Percentiles rank a stretch among this genome's conserved stretches.
These are phyloP conservation scores for Microchirus variegatus DNA, from an alignment of 2,797 vertebrate genomes.

Conservation along the genomic window DNA sequence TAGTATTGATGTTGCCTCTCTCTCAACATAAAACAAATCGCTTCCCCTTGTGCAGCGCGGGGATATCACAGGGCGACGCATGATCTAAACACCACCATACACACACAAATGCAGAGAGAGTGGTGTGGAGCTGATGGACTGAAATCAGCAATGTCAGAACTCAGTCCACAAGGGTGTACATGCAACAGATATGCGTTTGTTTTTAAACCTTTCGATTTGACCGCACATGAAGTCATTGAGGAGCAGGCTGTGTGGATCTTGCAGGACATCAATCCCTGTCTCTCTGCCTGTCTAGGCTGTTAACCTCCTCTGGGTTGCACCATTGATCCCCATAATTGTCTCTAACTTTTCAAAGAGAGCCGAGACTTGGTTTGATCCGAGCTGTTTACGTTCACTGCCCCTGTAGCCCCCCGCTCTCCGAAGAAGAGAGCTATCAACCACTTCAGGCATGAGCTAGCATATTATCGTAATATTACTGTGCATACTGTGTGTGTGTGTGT, in stretches of 20 bases:
- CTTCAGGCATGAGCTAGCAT: constrained; percentile 77
- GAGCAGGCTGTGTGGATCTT: constrained; percentile 55
- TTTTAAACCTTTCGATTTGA: constrained; percentile 8
- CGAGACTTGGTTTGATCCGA: constrained; percentile 77
- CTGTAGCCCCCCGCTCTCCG: constrained; percentile 67
- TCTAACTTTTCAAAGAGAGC: constrained; percentile 76
- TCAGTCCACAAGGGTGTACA: constrained; percentile 2
- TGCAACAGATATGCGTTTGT: constrained; percentile 16
- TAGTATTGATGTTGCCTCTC: too few species aligned
- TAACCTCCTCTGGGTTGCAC: constrained; percentile 78
- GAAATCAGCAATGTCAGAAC: too few species aligned
- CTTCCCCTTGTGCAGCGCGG: neutral
- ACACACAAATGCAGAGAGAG: neutral
- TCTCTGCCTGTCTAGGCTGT: constrained; percentile 74
- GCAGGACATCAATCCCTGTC: constrained; percentile 70
- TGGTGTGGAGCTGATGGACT: too few species aligned
- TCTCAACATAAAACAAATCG: too few species aligned
- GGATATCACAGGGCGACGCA: too few species aligned
- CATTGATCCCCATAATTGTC: constrained; percentile 79
- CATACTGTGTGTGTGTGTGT: constrained; percentile 9
- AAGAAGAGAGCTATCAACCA: constrained; percentile 74
- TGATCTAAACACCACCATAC: neutral
- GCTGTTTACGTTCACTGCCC: constrained; percentile 78
- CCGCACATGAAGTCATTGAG: constrained; percentile 40
- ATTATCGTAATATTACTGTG: constrained; percentile 63